Base-by-base conservation (phyloP, 2,113 vertebrate species). In the Tetrax tetrax region DNA sequence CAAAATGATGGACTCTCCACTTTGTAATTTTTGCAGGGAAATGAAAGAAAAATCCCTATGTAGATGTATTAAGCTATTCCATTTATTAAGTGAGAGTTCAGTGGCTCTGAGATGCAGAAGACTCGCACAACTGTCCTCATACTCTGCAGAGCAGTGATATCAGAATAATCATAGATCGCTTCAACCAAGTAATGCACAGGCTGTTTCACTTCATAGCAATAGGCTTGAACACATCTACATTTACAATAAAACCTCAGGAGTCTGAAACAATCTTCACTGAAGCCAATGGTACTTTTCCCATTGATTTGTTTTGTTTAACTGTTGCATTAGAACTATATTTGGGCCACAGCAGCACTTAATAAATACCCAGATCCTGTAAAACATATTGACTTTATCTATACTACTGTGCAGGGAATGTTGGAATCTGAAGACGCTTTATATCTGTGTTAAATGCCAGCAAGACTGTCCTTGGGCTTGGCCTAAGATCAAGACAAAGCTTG, bases 341-440 rank as follows among this genome's bases (percentile, higher is more conserved):
- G 84, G 53, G n/a, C 28, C 66, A 83, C 61, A 90, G 18, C 9
- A 94, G 66, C 65, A 85, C 54, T 91, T 76, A 85, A 77, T 96
- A 96, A 95, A 41, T 85, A 53, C 29, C 84, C 48, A 85, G 81
- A 93, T 91, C 19, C 31, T 87, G 74, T 85, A 75, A 93, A 92
- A 63, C 4, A 2, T 85, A 82, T 61, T 93, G 92, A 70, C 66
- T 95, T 93, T 63, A 70, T 63, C 60, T 87, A 9, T 72, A 48
- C 79, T 79, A 64, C 20, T 9, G 69, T 27, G 35, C 56, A 89
- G 35, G 29, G 43, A 84, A 35, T 79, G 57, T 33, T 74, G n/a
- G n/a, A 63, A 68, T 81, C 59, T 0, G 0, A 70, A 85, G 75
- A 79, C 61, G 10, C 19, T 90, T 85, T 83, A 63, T 69, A 3